A percentile compares a stretch with the other conserved stretches of the same genome.
Evolutionary conservation across 1,140 invertebrate species (phyloP).

Genomic region (Aphelenchoides besseyi): DNA sequence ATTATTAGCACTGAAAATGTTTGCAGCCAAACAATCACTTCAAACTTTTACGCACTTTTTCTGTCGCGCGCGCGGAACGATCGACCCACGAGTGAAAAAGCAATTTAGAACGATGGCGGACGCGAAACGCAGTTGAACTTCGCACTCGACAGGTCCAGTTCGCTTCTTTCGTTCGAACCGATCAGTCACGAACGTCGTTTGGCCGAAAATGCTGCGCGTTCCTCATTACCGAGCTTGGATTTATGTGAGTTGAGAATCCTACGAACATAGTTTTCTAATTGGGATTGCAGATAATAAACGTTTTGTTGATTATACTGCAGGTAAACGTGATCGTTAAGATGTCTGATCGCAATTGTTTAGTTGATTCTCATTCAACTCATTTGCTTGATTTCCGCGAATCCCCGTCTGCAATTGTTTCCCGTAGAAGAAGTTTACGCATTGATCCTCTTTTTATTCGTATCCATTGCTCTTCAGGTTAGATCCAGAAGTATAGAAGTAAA

Average conservation of each 20-base stretch:
- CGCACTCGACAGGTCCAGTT: too few relatives aligned
- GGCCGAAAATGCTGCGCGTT: conserved; percentile 18
- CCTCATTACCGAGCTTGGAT: conserved; percentile 35
- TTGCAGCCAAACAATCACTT: too few relatives aligned
- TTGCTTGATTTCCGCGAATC: neutral
- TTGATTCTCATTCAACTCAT: conserved; percentile 7
- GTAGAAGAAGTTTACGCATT: conserved; percentile 1
- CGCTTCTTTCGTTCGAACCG: too few relatives aligned
- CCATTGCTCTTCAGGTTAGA: conserved; percentile 12
- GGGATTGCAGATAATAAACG: neutral
- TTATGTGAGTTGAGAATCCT: too few relatives aligned
- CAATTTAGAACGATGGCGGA: too few relatives aligned
- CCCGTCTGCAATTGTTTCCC: conserved; percentile 3
- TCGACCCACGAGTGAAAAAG: too few relatives aligned
- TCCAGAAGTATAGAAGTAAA: neutral
- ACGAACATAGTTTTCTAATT: too few relatives aligned
- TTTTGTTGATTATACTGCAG: conserved; percentile 1
- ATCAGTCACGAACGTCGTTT: too few relatives aligned
- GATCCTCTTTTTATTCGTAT: neutral
- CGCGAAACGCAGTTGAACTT: too few relatives aligned
- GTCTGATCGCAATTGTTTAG: neutral
- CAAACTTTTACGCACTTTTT: too few relatives aligned
- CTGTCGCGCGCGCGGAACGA: too few relatives aligned
- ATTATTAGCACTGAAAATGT: too few relatives aligned
- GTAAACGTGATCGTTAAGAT: neutral